Conservation (phyloP, 2,888 invertebrate species). For the Drosophila birchii region DNA sequence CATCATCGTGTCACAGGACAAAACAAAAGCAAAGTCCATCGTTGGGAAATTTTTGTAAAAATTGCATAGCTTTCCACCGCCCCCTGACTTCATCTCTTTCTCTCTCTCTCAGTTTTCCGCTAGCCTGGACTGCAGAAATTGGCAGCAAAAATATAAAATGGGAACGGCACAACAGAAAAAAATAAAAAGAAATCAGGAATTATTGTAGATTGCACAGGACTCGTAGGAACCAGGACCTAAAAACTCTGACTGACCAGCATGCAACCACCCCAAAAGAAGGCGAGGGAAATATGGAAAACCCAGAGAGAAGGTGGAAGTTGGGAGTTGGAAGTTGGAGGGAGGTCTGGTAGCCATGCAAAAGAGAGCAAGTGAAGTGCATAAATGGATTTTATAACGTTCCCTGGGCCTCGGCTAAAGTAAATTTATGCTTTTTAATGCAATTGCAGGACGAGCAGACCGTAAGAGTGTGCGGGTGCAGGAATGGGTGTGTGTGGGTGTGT, state of each 20-base stretch:
- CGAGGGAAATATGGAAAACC: conserved; percentile 1
- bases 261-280: conserved; percentile 50
- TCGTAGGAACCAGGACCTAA: conserved; percentile 41
- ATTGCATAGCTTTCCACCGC: conserved; percentile 63
- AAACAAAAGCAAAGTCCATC: conserved; percentile 61
- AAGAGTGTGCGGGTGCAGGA: conserved; percentile 59
- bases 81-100: too few species aligned
- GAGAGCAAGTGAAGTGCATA: conserved; percentile 79
- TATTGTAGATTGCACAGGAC: conserved; percentile 76
- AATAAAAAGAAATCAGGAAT: conserved; percentile 73
- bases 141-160: conserved; percentile 66
- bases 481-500: not conserved
- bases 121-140: conserved; percentile 70
- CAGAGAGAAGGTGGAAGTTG: not conserved
- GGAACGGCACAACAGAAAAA: conserved; percentile 48
- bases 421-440: conserved; percentile 81
- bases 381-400: conserved; percentile 79
- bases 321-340: too few species aligned
- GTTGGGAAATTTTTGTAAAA: conserved; percentile 64
- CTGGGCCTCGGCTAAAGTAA: conserved; percentile 74
- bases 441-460: conserved; percentile 80
- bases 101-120: conserved; percentile 32
- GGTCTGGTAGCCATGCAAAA: conserved; percentile 24
- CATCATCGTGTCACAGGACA: conserved; percentile 64
- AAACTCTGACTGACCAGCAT: conserved; percentile 75